phyloP scores from a whole-genome alignment of 2,888 invertebrate genomes.

The Nowickia ferox region DNA sequence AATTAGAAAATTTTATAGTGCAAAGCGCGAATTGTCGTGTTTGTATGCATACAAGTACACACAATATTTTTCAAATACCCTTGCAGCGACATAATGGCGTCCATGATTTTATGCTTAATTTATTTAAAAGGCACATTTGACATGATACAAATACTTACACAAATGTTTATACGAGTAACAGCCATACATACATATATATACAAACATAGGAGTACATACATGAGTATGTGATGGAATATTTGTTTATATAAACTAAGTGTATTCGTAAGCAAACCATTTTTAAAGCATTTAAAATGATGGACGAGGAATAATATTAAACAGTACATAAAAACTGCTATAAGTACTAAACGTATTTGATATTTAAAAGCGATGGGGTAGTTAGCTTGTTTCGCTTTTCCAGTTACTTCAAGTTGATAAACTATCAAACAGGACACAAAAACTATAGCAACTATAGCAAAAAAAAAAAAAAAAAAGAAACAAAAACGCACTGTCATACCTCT shows the following conservation, averaged over 20 bases:
- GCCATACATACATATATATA: not conserved
- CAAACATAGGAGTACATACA: not conserved
- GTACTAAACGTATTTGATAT: conserved; percentile 16
- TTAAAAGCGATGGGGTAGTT: conserved; percentile 34
- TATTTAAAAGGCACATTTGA: conserved; percentile 78
- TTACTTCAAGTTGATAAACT: conserved; percentile 59
- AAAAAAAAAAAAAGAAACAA: too few relatives aligned
- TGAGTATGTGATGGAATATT: not conserved
- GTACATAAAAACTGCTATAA: conserved; percentile 29
- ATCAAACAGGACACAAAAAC: conserved; percentile 40
- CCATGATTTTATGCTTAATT: conserved; percentile 81
- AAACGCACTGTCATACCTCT: conserved; percentile 52
- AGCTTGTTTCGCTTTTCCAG: conserved; percentile 24
- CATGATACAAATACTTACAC: conserved; percentile 49
- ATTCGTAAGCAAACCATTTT: conserved; percentile 39
- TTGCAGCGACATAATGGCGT: conserved; percentile 80
- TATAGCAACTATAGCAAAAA: conserved; percentile 16
- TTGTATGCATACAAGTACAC: conserved; percentile 54
- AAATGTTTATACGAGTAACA: not conserved
- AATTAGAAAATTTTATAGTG: conserved; percentile 71
- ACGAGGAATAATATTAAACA: conserved; percentile 58
- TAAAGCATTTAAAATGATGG: conserved; percentile 59
- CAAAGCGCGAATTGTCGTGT: conserved; percentile 72
- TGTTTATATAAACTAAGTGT: not conserved
- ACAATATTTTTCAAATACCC: conserved; percentile 35